Conservation (phyloP, 2,888 invertebrate genomes). For the Eupithecia centaureata region DNA sequence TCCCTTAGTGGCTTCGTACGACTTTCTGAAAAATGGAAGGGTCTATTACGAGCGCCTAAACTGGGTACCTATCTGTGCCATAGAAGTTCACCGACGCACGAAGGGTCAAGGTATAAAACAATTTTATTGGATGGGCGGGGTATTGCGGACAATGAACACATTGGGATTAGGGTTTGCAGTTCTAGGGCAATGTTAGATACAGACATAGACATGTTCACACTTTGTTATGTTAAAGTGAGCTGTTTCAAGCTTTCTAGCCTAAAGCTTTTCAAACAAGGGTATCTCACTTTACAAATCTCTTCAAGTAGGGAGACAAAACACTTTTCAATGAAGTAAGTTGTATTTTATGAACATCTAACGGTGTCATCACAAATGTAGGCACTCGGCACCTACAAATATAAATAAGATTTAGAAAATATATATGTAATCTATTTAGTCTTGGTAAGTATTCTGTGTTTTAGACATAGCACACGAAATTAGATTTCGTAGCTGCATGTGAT, state of each 20-base stretch:
- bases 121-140: background rate
- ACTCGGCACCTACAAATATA: background rate
- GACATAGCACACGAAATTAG: conserved; percentile 34
- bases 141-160: background rate
- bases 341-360: background rate
- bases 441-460: conserved; percentile 21
- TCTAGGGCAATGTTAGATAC: no score
- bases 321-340: background rate
- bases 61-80: no score
- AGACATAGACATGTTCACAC: background rate
- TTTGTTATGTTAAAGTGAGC: background rate
- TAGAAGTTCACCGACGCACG: background rate
- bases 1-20: background rate
- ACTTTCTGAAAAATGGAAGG: no score
- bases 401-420: conserved; percentile 1
- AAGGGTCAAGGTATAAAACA: background rate
- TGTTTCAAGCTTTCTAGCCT: background rate
- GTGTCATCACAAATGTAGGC: background rate
- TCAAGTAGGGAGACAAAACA: background rate
- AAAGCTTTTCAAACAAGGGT: background rate
- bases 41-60: no score
- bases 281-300: background rate
- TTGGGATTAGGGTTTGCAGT: background rate
- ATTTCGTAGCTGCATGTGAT: conserved; percentile 49
- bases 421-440: background rate